phyloP scores from a whole-genome alignment of 2,113 vertebrate genomes.

The Cervus canadensis region DNA sequence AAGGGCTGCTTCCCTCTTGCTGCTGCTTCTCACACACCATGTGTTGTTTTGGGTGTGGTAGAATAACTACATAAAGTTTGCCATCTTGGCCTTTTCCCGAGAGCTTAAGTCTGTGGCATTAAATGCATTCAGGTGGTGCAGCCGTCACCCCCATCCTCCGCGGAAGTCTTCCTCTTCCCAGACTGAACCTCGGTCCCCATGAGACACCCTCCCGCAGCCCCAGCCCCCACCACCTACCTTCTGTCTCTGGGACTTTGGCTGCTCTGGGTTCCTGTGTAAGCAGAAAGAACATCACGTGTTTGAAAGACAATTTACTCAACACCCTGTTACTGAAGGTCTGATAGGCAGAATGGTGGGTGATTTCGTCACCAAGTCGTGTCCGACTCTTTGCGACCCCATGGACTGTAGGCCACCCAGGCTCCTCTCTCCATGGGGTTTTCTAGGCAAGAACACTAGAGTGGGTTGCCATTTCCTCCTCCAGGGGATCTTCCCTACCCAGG shows the following conservation, averaged over 20 bases:
- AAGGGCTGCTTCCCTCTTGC: neutral
- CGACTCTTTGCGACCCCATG: neutral
- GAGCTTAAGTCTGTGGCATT: neutral
- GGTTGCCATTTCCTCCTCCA: neutral
- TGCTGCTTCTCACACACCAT: neutral
- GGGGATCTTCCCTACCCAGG: neutral
- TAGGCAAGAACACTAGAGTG: neutral
- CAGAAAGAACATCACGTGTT: neutral
- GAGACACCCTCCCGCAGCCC: neutral
- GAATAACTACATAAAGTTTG: neutral
- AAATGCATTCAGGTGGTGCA: neutral
- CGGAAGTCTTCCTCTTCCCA: neutral
- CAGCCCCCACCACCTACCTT: neutral
- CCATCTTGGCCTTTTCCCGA: neutral
- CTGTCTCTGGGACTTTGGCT: neutral
- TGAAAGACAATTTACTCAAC: neutral
- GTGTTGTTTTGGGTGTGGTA: neutral
- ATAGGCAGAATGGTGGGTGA: neutral
- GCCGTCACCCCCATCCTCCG: neutral
- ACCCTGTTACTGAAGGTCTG: neutral
- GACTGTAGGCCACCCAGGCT: neutral
- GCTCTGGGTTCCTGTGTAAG: neutral
- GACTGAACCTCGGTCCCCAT: too few species aligned
- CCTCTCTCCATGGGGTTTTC: neutral
- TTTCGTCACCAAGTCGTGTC: neutral